phyloP scores from a whole-genome alignment of 2,113 vertebrate genomes.

The Proteles cristata region DNA sequence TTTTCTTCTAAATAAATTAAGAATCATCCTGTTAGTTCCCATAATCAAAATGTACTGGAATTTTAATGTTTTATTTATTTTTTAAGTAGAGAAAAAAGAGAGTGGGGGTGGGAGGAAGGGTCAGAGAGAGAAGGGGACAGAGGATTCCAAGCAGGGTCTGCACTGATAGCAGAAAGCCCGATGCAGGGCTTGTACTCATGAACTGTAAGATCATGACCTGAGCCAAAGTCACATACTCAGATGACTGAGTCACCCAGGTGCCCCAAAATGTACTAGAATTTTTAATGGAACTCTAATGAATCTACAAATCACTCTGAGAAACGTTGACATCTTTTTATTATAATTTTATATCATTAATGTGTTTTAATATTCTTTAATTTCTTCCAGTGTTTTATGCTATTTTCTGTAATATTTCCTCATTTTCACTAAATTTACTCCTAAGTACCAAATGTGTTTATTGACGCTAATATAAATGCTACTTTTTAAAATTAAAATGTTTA shows the following conservation, averaged over 20 bases:
- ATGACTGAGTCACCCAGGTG: no score
- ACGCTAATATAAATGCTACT: neutral
- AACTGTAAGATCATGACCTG: no score
- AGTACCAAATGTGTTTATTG: neutral
- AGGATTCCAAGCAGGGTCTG: no score
- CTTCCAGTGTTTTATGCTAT: neutral
- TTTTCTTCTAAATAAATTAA: neutral
- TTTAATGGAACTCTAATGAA: neutral
- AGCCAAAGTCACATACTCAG: no score
- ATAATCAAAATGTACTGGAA: neutral
- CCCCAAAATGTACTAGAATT: neutral
- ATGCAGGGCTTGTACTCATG: no score
- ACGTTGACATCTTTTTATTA: neutral
- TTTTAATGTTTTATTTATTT: neutral
- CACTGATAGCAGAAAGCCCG: no score
- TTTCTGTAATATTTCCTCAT: neutral
- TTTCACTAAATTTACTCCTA: neutral
- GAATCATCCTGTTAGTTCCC: neutral
- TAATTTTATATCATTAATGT: neutral
- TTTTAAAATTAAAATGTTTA: neutral
- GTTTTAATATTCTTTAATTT: neutral
- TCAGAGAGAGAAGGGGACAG: no score
- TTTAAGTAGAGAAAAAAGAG: no score
- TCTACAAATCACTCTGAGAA: neutral
- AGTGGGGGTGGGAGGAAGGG: no score